Evolutionary conservation across 1,140 invertebrate genomes (phyloP), one percentile per base, ranked within the genome.

Genomic region (Zaprionus africanus): DNA sequence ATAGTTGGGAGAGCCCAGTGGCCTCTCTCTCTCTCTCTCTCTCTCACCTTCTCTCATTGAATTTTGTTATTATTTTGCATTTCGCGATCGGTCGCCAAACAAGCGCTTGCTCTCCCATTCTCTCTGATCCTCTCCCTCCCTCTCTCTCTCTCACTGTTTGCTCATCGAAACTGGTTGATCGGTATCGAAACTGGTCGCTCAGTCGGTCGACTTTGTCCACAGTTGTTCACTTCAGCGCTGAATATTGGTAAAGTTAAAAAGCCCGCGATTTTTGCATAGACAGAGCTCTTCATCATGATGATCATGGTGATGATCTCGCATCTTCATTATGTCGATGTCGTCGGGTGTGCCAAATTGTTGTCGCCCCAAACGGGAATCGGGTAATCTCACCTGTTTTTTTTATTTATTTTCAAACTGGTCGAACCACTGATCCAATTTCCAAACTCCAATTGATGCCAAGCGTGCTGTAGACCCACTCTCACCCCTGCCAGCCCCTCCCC

Each of bases 201-300:
- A 73, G 57, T 76, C 69, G 66, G 72, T 75, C 72, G 72, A 74
- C 72, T 70, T 70, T 51, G 19, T 51, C 1, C 12, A 41, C 38
- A 60, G 43, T 60, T 76, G 60, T 56, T 60, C 68, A 71, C 67
- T 71, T 66, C 17, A 41, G 11, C 34, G n/a, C 64, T 74, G 72
- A 87, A 87, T 87, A 78, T 87, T 87, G 84, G 84, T 88, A 77
- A 87, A 88, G 60, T 82, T 82, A 65, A 69, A 17, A 24, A 69
- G 65, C 34, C 34, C 22, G 43, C 43, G 41, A 63, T 60, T 79
- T 46, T 83, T 79, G 81, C 81, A 82, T 82, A 83, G 78, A 60
- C 73, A 64, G 61, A 69, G 57, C 4, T 24, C 9, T 70, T 59
- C 53, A 62, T 34, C 49, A 57, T 34, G 12, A 19, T 65, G 26